Conservation (phyloP, 2,113 vertebrate species). For the Eptesicus fuscus region DNA sequence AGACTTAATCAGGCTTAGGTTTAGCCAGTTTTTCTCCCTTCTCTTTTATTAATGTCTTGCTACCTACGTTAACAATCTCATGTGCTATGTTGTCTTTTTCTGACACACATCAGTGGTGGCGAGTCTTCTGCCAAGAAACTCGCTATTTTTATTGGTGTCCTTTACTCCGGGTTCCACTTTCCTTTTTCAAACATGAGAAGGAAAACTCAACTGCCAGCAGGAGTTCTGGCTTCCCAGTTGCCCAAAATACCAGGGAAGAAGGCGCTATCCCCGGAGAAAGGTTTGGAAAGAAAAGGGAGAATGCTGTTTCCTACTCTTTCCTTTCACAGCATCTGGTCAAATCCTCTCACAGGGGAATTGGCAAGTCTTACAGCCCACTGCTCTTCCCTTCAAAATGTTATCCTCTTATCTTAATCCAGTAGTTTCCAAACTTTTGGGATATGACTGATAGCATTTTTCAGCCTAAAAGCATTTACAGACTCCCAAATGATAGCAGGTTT, state of each 20-base stretch:
- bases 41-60: neutral
- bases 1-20: neutral
- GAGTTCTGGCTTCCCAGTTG: neutral
- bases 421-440: neutral
- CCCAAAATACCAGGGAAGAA: neutral
- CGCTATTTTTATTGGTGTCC: neutral
- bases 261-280: neutral
- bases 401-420: neutral
- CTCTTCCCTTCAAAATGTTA: neutral
- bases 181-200: neutral
- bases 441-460: neutral
- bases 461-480: neutral
- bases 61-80: neutral
- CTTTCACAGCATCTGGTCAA: neutral
- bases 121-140: neutral
- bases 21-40: neutral
- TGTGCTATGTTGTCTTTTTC: neutral
- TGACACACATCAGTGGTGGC: neutral
- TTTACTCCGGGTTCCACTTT: neutral
- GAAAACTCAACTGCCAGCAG: neutral
- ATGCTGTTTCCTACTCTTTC: neutral
- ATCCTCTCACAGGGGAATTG: neutral
- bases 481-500: neutral
- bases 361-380: neutral
- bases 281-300: neutral